These are phyloP conservation scores for Zaprionus tsacasi DNA, from an alignment of 1,140 invertebrate species.

Conservation along the genomic window DNA sequence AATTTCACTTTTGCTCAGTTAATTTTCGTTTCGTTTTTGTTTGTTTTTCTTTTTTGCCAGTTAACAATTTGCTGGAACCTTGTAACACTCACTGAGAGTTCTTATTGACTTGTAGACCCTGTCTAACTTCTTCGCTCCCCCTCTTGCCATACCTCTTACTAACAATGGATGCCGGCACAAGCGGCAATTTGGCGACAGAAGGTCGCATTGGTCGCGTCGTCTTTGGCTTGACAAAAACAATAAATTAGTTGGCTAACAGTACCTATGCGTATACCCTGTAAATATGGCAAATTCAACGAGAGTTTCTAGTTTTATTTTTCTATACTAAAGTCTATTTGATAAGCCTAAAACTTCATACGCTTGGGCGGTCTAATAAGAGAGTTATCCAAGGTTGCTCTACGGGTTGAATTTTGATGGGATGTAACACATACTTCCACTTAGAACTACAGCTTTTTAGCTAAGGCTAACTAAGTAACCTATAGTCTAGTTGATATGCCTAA, in stretches of 20 bases:
- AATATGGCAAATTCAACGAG: neutral
- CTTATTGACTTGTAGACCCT: slow-evolving; percentile 3
- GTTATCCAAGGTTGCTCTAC: neutral
- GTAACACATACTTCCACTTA: neutral
- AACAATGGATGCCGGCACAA: slow-evolving; percentile 13
- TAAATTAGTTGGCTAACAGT: slow-evolving; percentile 11
- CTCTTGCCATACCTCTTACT: neutral
- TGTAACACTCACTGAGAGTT: slow-evolving; percentile 26
- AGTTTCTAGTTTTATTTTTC: neutral
- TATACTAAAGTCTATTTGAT: neutral
- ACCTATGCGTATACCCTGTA: slow-evolving; percentile 20
- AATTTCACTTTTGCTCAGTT: slow-evolving; percentile 73
- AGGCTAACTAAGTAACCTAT: neutral
- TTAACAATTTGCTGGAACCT: slow-evolving; percentile 25
- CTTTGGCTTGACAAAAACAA: slow-evolving; percentile 36
- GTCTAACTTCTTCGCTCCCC: neutral
- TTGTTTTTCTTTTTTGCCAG: neutral
- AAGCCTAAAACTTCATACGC: neutral
- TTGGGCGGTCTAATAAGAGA: neutral
- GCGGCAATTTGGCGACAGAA: slow-evolving; percentile 28
- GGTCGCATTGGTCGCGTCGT: slow-evolving; percentile 22
- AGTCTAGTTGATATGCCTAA: no score
- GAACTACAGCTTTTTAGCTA: neutral
- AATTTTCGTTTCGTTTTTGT: slow-evolving; percentile 3
- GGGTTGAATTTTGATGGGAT: neutral